phyloP scores from a whole-genome alignment of 1,140 invertebrate genomes.

The Temnothorax longispinosus region DNA sequence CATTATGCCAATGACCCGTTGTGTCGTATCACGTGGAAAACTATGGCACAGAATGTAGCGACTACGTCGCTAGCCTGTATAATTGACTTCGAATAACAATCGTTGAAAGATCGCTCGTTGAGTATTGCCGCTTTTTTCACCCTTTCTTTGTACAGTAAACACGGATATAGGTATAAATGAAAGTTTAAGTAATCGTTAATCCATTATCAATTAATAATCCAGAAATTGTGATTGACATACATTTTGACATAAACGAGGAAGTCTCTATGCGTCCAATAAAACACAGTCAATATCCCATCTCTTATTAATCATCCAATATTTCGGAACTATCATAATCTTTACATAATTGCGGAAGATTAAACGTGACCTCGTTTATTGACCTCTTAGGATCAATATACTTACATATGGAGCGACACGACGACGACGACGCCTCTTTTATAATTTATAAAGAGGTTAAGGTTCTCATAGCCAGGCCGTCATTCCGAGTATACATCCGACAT shows the following conservation, averaged over 20 bases:
- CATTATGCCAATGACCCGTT: constrained; percentile 76
- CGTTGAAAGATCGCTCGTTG: constrained; percentile 17
- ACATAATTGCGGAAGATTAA: constrained; percentile 6
- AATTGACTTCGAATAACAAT: constrained; percentile 28
- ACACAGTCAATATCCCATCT: neutral
- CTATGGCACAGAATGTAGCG: constrained; percentile 23
- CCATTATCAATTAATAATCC: constrained; percentile 2
- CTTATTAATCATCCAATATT: neutral
- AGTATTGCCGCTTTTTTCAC: neutral
- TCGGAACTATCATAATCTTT: neutral
- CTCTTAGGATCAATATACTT: constrained; percentile 1
- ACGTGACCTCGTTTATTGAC: constrained; percentile 5
- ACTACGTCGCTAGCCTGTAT: constrained; percentile 32
- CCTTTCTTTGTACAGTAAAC: neutral
- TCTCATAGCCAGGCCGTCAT: neutral
- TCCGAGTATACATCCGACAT: neutral
- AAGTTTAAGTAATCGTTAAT: constrained; percentile 1
- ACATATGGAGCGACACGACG: neutral
- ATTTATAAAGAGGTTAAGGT: constrained; percentile 9
- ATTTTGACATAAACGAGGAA: neutral
- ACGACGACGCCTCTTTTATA: neutral
- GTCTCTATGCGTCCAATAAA: neutral
- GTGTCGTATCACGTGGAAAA: constrained; percentile 68
- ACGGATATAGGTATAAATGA: neutral
- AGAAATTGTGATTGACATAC: neutral